Conservation (phyloP, 2,888 invertebrate species). For the Agelastica alni region DNA sequence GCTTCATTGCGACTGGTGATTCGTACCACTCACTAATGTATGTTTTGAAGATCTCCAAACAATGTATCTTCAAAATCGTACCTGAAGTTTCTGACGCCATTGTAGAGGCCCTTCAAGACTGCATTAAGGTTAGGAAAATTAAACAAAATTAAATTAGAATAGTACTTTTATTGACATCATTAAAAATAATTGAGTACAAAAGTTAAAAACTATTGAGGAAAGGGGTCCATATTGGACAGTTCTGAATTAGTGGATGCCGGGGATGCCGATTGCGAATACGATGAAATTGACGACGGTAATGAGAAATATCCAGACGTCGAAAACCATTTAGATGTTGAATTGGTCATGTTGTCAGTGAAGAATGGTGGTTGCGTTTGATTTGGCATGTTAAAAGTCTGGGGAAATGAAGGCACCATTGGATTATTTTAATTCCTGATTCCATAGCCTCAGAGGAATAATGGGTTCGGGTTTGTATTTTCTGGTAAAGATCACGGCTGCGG, state of each 20-base stretch:
- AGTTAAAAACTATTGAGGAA: not conserved
- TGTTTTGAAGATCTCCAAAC: not conserved
- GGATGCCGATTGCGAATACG: slow-evolving; percentile 6
- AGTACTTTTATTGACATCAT: not conserved
- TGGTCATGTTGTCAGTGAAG: slow-evolving; percentile 2
- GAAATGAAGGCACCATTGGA: too few relatives aligned
- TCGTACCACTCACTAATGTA: too few relatives aligned
- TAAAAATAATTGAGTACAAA: not conserved
- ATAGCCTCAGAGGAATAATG: too few relatives aligned
- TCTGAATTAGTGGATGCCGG: slow-evolving; percentile 6
- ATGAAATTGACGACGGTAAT: too few relatives aligned
- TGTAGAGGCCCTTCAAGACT: too few relatives aligned
- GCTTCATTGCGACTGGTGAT: not conserved
- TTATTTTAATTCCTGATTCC: too few relatives aligned
- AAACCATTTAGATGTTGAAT: slow-evolving; percentile 3
- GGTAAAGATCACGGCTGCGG: too few relatives aligned
- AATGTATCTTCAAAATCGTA: not conserved
- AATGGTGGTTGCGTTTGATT: too few relatives aligned
- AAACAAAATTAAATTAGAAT: not conserved
- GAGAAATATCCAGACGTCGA: too few relatives aligned
- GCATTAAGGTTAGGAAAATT: slow-evolving; percentile 5
- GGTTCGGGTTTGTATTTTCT: too few relatives aligned
- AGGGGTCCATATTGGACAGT: slow-evolving; percentile 1
- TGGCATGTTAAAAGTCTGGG: too few relatives aligned
- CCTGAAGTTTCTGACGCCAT: not conserved